These are phyloP conservation scores for Orius laevigatus DNA, from an alignment of 1,140 invertebrate species.

Conservation along the genomic window DNA sequence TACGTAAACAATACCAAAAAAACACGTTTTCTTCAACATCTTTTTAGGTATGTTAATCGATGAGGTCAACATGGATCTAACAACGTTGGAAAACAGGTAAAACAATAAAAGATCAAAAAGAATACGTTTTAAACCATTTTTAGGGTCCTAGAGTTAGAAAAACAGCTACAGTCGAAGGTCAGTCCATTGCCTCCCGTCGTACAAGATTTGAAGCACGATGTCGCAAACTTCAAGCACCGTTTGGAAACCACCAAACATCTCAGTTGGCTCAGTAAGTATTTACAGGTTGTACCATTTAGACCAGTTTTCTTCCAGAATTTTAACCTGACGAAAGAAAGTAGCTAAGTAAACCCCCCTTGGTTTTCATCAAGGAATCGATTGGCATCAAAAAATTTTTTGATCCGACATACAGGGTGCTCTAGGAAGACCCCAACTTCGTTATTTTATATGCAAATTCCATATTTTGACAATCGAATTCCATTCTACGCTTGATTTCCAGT, in stretches of 20 bases:
- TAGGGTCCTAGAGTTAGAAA: slow-evolving; percentile 43
- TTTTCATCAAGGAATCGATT: no score
- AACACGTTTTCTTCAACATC: slow-evolving; percentile 26
- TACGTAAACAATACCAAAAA: slow-evolving; percentile 23
- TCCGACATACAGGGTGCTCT: no score
- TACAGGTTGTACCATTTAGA: no score
- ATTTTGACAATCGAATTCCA: no score
- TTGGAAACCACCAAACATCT: slow-evolving; percentile 51
- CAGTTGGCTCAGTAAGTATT: slow-evolving; percentile 47
- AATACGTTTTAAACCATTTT: slow-evolving; percentile 10
- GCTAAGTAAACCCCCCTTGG: no score
- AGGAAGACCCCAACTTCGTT: no score
- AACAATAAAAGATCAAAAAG: slow-evolving; percentile 1
- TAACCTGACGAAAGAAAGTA: no score
- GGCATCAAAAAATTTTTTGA: no score
- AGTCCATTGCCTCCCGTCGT: slow-evolving; percentile 34
- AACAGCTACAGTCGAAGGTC: slow-evolving; percentile 35
- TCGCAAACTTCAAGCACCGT: slow-evolving; percentile 45
- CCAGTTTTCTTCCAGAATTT: no score
- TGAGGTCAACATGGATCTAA: slow-evolving; percentile 30
- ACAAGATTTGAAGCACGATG: slow-evolving; percentile 42
- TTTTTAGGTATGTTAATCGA: slow-evolving; percentile 32
- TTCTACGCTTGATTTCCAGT: no score
- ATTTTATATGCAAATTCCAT: no score
- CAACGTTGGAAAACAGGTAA: slow-evolving; percentile 29